These are phyloP conservation scores for Limnothrissa miodon DNA, from an alignment of 2,113 vertebrate species.

Conservation along the genomic window DNA sequence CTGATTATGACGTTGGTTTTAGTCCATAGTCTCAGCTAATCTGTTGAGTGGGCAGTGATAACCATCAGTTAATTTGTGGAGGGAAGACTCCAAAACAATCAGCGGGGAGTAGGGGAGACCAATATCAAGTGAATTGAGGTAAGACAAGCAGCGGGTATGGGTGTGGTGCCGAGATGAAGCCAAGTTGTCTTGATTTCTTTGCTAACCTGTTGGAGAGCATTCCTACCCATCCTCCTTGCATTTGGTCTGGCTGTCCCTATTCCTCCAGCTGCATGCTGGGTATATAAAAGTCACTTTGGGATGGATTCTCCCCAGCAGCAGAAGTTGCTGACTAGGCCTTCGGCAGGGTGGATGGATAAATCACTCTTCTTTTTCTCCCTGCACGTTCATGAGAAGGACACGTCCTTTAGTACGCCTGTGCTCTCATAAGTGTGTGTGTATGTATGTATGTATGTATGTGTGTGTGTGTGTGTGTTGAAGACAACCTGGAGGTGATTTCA, in stretches of 20 bases:
- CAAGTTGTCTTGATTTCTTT: neutral
- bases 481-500: conserved; percentile 8
- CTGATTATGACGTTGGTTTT: neutral
- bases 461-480: neutral
- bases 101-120: neutral
- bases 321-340: conserved; percentile 32
- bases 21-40: neutral
- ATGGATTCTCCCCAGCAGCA: conserved; percentile 15
- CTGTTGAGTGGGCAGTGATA: neutral
- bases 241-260: conserved; percentile 10
- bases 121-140: neutral
- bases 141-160: neutral
- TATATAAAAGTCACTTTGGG: conserved; percentile 31
- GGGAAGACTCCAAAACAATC: neutral
- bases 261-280: neutral
- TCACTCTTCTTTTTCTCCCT: conserved; percentile 1
- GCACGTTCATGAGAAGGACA: neutral
- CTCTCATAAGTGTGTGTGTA: neutral
- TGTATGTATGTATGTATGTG: conserved; percentile 16
- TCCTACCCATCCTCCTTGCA: neutral
- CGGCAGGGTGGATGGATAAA: neutral
- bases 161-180: neutral
- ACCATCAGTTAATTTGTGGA: neutral
- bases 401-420: neutral
- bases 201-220: neutral